Conservation (phyloP, 2,888 invertebrate species). For the Clitarchus hookeri region DNA sequence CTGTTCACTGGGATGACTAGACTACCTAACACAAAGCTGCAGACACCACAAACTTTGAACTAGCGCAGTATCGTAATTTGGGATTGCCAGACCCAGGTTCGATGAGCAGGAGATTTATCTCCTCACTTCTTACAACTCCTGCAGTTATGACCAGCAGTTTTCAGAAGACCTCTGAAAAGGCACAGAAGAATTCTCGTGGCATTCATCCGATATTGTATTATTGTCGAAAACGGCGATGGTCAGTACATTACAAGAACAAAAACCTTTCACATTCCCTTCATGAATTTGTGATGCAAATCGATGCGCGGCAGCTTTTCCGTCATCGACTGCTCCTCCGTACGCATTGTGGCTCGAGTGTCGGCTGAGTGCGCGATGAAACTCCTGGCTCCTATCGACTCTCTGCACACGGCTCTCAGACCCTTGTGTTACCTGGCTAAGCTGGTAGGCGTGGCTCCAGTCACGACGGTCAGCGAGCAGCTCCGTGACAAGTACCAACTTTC, state of each 20-base stretch:
- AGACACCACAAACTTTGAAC: no score
- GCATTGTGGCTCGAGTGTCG: not conserved
- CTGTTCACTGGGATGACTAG: no score
- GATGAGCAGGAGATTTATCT: no score
- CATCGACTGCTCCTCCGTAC: not conserved
- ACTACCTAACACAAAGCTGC: no score
- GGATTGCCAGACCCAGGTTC: no score
- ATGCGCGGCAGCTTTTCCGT: not conserved
- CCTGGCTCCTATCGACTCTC: not conserved
- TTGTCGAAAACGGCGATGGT: not conserved
- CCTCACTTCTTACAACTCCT: no score
- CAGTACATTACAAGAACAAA: not conserved
- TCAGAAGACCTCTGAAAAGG: no score
- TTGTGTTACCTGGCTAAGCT: not conserved
- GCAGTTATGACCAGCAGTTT: no score
- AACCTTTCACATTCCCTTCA: not conserved
- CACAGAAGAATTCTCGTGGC: not conserved
- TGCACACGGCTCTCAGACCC: not conserved
- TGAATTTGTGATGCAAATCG: not conserved
- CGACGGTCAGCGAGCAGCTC: not conserved
- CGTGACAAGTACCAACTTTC: not conserved
- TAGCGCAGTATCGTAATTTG: no score
- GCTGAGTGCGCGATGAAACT: not conserved
- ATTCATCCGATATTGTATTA: not conserved
- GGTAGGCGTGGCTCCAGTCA: not conserved